phyloP scores from a whole-genome alignment of 2,797 vertebrate species.

The Oreochromis mossambicus region DNA sequence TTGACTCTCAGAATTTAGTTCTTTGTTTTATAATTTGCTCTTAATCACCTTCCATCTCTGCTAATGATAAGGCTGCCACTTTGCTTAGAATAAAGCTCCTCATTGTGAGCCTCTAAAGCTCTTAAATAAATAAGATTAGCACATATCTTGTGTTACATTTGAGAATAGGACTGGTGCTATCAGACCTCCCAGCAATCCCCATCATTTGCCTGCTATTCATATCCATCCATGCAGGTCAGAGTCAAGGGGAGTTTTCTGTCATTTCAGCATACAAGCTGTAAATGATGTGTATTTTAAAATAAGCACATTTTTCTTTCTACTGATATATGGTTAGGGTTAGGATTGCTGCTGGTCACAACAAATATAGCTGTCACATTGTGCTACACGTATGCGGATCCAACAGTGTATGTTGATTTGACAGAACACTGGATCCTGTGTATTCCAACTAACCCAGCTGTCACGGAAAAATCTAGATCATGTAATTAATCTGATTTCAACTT shows the following conservation, averaged over 20 bases:
- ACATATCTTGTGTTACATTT: constrained; percentile 44
- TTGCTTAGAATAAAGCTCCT: constrained; percentile 40
- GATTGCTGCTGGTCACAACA: neutral
- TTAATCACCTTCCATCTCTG: constrained; percentile 42
- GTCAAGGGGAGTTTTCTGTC: neutral
- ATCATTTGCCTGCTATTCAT: neutral
- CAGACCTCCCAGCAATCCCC: constrained; percentile 20
- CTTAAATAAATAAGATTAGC: constrained; percentile 71
- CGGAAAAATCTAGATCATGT: neutral
- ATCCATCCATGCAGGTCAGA: neutral
- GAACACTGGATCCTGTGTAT: neutral
- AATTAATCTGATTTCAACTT: neutral
- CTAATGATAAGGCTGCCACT: constrained; percentile 48
- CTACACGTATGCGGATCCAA: neutral
- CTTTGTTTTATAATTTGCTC: constrained; percentile 65
- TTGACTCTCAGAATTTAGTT: constrained; percentile 41
- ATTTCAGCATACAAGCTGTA: neutral
- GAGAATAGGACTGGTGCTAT: constrained; percentile 37
- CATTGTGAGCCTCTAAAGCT: constrained; percentile 58
- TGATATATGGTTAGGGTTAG: neutral
- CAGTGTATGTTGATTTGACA: neutral
- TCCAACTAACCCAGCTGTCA: neutral
- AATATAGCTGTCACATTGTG: neutral
- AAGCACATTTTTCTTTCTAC: neutral
- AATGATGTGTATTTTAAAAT: neutral